These are phyloP conservation scores for Caranx melampygus DNA, from an alignment of 2,113 vertebrate genomes.

Conservation along the genomic window DNA sequence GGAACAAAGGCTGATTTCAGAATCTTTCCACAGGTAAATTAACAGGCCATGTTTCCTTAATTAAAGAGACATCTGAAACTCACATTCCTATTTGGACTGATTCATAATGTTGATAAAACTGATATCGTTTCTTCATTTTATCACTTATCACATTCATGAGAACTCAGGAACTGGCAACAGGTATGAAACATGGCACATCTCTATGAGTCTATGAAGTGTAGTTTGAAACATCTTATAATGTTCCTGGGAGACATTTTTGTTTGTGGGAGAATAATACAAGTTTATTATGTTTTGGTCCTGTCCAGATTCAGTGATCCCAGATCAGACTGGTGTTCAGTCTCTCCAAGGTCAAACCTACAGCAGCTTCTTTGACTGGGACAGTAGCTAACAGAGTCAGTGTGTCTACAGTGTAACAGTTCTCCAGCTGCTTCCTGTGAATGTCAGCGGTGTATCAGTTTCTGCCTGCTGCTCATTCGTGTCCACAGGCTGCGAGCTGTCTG, in stretches of 20 bases:
- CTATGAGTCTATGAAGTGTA: not conserved
- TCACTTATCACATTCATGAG: not conserved
- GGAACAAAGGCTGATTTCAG: too few species aligned
- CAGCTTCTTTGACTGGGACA: not conserved
- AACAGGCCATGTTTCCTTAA: too few species aligned
- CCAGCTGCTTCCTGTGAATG: not conserved
- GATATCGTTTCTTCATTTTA: too few species aligned
- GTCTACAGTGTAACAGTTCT: too few species aligned
- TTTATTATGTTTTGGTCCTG: not conserved
- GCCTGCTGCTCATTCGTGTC: conserved; percentile 80
- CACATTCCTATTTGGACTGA: too few species aligned
- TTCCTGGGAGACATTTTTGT: not conserved
- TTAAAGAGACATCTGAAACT: too few species aligned
- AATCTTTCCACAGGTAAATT: too few species aligned
- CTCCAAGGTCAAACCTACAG: not conserved
- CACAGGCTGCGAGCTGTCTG: conserved; percentile 78
- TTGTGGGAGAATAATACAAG: not conserved
- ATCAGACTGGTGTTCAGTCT: not conserved
- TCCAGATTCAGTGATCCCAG: not conserved
- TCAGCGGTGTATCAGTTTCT: conserved; percentile 61
- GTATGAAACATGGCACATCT: not conserved
- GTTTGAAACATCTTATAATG: not conserved
- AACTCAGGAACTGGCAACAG: not conserved
- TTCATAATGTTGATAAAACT: too few species aligned
- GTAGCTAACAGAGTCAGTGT: too few species aligned